Conservation (phyloP, 1,140 invertebrate species). For the Zaprionus camerounensis region DNA sequence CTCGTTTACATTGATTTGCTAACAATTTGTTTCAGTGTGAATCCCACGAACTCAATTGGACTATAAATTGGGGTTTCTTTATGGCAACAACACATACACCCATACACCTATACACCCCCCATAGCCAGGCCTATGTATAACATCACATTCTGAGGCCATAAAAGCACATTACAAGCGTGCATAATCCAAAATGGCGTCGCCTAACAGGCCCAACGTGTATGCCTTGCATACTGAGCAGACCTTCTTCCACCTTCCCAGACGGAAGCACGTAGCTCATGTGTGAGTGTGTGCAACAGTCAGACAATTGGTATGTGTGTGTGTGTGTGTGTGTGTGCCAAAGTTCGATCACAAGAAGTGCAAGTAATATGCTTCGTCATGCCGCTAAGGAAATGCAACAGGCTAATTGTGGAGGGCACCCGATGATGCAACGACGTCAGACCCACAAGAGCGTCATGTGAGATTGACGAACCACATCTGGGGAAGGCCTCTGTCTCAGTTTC, state of each 20-base stretch:
- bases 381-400: conserved; percentile 6
- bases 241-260: conserved; percentile 3
- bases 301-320: not conserved
- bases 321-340: not conserved
- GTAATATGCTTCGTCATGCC: not conserved
- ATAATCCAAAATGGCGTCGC: not conserved
- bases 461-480: conserved; percentile 8
- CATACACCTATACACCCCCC: too few relatives aligned
- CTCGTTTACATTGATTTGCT: not conserved
- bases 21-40: not conserved
- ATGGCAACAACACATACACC: not conserved
- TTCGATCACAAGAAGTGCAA: not conserved
- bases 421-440: conserved; percentile 16
- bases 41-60: not conserved
- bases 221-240: conserved; percentile 13
- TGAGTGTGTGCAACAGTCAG: not conserved
- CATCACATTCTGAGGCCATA: conserved; percentile 30
- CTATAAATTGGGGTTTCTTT: conserved; percentile 5
- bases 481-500: conserved; percentile 5
- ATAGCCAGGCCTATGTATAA: not conserved
- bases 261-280: not conserved
- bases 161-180: conserved; percentile 18
- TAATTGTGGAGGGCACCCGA: conserved; percentile 12
- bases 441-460: conserved; percentile 23
- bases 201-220: not conserved